These are phyloP conservation scores for Scaptomyza flava DNA, from an alignment of 2,888 invertebrate species.

Conservation along the genomic window DNA sequence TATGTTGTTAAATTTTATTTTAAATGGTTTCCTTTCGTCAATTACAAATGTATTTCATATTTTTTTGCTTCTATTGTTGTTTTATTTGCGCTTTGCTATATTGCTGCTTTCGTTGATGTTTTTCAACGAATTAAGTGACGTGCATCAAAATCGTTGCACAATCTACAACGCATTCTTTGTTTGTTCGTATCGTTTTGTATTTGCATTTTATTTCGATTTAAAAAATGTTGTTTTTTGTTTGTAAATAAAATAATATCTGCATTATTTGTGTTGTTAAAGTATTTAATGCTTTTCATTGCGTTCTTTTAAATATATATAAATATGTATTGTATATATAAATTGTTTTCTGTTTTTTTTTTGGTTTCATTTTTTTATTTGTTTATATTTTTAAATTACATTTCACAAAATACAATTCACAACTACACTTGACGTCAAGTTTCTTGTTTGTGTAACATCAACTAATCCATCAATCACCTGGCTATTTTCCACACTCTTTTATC, in stretches of 20 bases:
- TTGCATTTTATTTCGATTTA: slow-evolving; percentile 43
- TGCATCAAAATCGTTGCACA: slow-evolving; percentile 56
- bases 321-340: slow-evolving; percentile 72
- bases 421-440: slow-evolving; percentile 80
- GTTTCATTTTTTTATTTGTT: slow-evolving; percentile 41
- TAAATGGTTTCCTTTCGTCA: slow-evolving; percentile 68
- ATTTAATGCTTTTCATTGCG: slow-evolving; percentile 54
- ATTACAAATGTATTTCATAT: slow-evolving; percentile 77
- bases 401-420: slow-evolving; percentile 84
- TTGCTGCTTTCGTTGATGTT: slow-evolving; percentile 34
- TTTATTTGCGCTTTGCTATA: slow-evolving; percentile 28
- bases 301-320: slow-evolving; percentile 65
- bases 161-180: slow-evolving; percentile 33
- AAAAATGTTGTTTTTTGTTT: slow-evolving; percentile 47
- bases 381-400: slow-evolving; percentile 78
- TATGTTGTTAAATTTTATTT: slow-evolving; percentile 75
- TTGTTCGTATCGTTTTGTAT: slow-evolving; percentile 16
- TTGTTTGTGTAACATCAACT: slow-evolving; percentile 70
- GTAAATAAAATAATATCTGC: slow-evolving; percentile 72
- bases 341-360: slow-evolving; percentile 48
- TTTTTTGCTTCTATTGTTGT: slow-evolving; percentile 62
- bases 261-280: slow-evolving; percentile 62
- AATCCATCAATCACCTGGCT: slow-evolving; percentile 55
- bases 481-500: slow-evolving; percentile 26
- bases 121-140: slow-evolving; percentile 51